Evolutionary conservation across 2,888 invertebrate genomes (phyloP).

Genomic region (Dryococelus australis): DNA sequence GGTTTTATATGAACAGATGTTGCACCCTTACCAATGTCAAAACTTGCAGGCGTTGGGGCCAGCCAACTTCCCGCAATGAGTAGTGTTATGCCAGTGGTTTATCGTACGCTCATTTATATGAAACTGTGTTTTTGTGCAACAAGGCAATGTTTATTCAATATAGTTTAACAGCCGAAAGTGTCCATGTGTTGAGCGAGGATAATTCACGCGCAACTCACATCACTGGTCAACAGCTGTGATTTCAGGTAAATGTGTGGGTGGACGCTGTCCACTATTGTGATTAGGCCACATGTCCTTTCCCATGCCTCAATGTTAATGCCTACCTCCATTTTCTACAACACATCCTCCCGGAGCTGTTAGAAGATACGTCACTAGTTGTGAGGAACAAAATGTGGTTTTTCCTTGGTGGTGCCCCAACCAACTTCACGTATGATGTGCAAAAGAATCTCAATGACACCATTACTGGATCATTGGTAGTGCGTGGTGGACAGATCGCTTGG

Average conservation of each 20-base stretch:
- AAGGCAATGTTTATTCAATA: background rate
- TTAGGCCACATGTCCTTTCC: background rate
- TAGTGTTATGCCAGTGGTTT: background rate
- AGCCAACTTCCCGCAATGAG: background rate
- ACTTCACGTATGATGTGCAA: background rate
- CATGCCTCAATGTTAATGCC: background rate
- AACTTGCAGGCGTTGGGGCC: background rate
- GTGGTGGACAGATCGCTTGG: background rate
- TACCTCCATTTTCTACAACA: constrained; percentile 11
- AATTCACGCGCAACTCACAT: background rate
- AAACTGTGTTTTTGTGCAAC: background rate
- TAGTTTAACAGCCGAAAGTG: background rate
- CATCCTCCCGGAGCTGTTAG: background rate
- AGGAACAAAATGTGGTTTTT: background rate
- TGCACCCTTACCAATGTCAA: background rate
- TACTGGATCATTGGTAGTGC: too few relatives aligned
- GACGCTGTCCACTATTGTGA: background rate
- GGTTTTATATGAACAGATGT: constrained; percentile 24
- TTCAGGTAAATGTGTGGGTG: background rate
- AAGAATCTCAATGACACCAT: too few relatives aligned
- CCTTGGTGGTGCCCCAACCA: background rate
- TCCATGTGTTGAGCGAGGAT: background rate
- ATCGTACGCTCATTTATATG: background rate
- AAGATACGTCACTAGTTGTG: background rate
- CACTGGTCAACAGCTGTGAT: background rate